These are phyloP conservation scores for Acromyrmex charruanus DNA, from an alignment of 1,140 invertebrate genomes.

Conservation along the genomic window DNA sequence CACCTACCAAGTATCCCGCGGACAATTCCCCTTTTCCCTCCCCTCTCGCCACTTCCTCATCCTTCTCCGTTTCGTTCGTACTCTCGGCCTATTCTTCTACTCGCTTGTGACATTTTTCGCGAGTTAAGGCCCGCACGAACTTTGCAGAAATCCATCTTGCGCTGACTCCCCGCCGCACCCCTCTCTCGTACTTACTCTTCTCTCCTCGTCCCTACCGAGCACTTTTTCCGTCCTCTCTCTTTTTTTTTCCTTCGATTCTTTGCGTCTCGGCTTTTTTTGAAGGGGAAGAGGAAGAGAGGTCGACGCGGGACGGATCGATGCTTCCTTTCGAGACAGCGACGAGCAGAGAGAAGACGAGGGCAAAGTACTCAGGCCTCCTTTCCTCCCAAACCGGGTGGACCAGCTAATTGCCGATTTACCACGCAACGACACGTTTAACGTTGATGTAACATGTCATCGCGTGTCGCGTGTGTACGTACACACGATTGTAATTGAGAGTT, in stretches of 20 bases:
- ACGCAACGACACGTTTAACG: slow-evolving; percentile 20
- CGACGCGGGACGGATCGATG: slow-evolving; percentile 79
- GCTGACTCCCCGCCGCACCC: slow-evolving; percentile 53
- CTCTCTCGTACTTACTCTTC: slow-evolving; percentile 50
- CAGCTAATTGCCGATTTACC: slow-evolving; percentile 69
- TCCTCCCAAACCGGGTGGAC: background rate
- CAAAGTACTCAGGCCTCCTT: background rate
- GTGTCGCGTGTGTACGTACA: background rate
- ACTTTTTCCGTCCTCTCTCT: slow-evolving; percentile 57
- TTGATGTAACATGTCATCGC: slow-evolving; percentile 60
- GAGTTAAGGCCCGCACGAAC: slow-evolving; percentile 78
- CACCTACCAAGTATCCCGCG: slow-evolving; percentile 35
- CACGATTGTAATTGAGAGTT: slow-evolving; percentile 36
- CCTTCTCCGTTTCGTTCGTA: background rate
- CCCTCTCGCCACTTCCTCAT: background rate
- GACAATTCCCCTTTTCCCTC: background rate
- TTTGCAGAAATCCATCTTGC: slow-evolving; percentile 80
- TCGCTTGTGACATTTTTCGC: slow-evolving; percentile 81
- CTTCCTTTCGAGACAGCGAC: slow-evolving; percentile 73
- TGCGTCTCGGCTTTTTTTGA: slow-evolving; percentile 73
- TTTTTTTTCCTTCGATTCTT: slow-evolving; percentile 75
- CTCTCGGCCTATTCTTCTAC: slow-evolving; percentile 74
- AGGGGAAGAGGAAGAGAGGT: slow-evolving; percentile 25
- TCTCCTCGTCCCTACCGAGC: slow-evolving; percentile 21
- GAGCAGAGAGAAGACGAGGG: slow-evolving; percentile 21